A percentile compares a stretch with the other conserved stretches of the same genome.
Evolutionary conservation across 2,888 invertebrate genomes (phyloP).

Genomic region (Lysandra bellargus): DNA sequence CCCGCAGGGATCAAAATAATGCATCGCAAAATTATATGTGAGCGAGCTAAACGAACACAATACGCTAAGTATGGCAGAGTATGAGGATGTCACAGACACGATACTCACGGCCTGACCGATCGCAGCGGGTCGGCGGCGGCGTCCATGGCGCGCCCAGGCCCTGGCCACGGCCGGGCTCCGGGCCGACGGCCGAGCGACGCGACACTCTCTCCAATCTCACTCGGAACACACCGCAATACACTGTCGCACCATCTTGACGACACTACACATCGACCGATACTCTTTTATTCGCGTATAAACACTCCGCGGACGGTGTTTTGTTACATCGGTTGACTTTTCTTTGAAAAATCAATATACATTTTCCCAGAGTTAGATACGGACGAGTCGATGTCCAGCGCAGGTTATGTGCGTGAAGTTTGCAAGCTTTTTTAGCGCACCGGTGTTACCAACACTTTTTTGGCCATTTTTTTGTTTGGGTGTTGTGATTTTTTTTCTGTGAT

Average conservation of each 20-base stretch:
- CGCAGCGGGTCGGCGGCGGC: constrained; percentile 77
- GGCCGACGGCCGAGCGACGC: constrained; percentile 76
- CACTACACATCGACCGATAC: constrained; percentile 76
- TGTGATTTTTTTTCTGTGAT: constrained; percentile 78
- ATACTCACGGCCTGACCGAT: constrained; percentile 80
- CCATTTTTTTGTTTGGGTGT: constrained; percentile 78
- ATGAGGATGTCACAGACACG: constrained; percentile 44
- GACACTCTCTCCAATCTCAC: constrained; percentile 77
- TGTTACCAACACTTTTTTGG: constrained; percentile 81
- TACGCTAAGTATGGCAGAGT: constrained; percentile 49
- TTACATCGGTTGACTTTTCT: constrained; percentile 81
- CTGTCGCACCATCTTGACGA: constrained; percentile 78
- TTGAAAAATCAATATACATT: constrained; percentile 82
- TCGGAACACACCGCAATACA: constrained; percentile 74
- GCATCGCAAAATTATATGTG: constrained; percentile 55
- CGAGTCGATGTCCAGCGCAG: constrained; percentile 82
- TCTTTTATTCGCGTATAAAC: constrained; percentile 76
- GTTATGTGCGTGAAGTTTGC: constrained; percentile 82
- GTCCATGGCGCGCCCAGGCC: constrained; percentile 78
- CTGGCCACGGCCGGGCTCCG: constrained; percentile 77
- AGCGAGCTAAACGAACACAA: constrained; percentile 54
- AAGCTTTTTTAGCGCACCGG: constrained; percentile 82
- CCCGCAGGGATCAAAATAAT: constrained; percentile 73
- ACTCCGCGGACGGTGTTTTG: constrained; percentile 80
- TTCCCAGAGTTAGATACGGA: constrained; percentile 79